Base-by-base conservation (phyloP, 2,888 invertebrate genomes). In the Synergus umbraculus region DNA sequence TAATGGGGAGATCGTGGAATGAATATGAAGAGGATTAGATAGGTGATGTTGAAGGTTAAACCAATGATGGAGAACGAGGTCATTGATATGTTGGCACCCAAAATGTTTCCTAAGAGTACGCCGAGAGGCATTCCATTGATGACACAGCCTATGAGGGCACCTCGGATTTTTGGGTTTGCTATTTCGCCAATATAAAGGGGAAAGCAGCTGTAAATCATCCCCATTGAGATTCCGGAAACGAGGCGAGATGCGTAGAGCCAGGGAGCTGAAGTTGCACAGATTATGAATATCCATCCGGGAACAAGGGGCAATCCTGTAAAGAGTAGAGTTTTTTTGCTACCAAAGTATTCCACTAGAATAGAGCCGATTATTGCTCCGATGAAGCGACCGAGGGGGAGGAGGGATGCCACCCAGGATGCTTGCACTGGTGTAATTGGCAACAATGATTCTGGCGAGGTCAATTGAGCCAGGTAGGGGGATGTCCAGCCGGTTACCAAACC, bases 1-100 rank as follows among this genome's bases (percentile, higher is more conserved):
- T 89, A 85, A 65, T 91, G 86, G 0, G 91, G 90, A 4, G 91
- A 89, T 10, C 88, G 88, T 0, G 91, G 91, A 5, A 91, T 80
- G 0, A 87, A 79, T 10, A 84, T 81, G 67, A 91, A 88, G 0
- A 86, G 46, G 1, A 65, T 60, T n/a, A 91, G 77, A 76, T 87
- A 88, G 4, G 84, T 5, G 0, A 88, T 5, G 41, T 83, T 87
- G 4, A 89, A 84, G 10, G 87, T 77, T 7, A 90, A 81, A 78
- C 88, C 88, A 13, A 89, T 86, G 12, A 86, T 66, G 0, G 90
- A 87, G 49, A 89, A 91, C 4, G 82, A 76, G 76, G 79, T 81
- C 82, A 90, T 82, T 13, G 87, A 83, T n/a, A 89, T 81, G 46
- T 87, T 85, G 13, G 89, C 86, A 2, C 91, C 91, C 78, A 90